These are phyloP conservation scores for Felis catus DNA, from an alignment of 2,113 vertebrate species.

Conservation along the genomic window F.catus_Fca126_mat1.0 CM031417.1:99480001-99480500, in stretches of 20 bases:
- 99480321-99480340: neutral
- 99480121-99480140: neutral
- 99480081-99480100: neutral
- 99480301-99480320: neutral
- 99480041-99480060: neutral
- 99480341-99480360: neutral
- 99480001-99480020: conserved; percentile 96
- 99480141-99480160: neutral
- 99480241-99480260: neutral
- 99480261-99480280: neutral
- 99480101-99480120: neutral
- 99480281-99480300: neutral
- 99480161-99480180: neutral
- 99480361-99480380: neutral
- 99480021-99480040: conserved; percentile 90
- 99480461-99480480: conserved; percentile 94
- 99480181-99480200: neutral
- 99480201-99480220: neutral
- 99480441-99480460: neutral
- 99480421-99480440: neutral
- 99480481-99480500: conserved; percentile 93
- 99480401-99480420: neutral
- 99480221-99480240: neutral
- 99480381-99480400: neutral
- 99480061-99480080: neutral